phyloP scores from a whole-genome alignment of 2,113 vertebrate genomes.

The Boulengerochromis microlepis region DNA sequence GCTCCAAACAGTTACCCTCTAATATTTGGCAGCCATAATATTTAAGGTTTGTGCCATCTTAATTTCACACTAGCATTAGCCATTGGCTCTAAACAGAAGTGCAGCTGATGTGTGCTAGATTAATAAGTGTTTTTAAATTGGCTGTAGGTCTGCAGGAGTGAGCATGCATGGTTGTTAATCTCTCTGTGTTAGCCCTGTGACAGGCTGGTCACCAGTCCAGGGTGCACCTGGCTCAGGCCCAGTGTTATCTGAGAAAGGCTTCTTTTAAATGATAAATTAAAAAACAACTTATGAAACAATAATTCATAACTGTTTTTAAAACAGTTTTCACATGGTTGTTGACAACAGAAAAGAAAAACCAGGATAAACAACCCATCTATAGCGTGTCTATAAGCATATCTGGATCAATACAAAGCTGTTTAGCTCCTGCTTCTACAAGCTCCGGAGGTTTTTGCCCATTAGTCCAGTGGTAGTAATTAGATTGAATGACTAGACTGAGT shows the following conservation, averaged over 20 bases:
- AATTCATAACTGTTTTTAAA: neutral
- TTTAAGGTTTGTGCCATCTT: neutral
- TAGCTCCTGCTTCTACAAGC: neutral
- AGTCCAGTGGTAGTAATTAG: neutral
- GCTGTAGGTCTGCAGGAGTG: neutral
- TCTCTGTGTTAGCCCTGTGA: neutral
- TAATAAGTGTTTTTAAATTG: neutral
- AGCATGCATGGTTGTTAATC: neutral
- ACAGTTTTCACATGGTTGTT: neutral
- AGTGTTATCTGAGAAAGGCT: neutral
- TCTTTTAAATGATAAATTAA: neutral
- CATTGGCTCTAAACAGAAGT: neutral
- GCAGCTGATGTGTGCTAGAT: neutral
- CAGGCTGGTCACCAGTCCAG: neutral
- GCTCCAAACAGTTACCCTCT: neutral
- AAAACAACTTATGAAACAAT: neutral
- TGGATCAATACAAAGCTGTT: neutral
- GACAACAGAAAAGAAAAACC: neutral
- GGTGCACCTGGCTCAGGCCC: neutral
- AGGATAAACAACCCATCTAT: neutral
- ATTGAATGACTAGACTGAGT: neutral
- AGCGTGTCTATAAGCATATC: neutral
- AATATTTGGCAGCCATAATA: neutral
- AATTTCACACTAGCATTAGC: neutral
- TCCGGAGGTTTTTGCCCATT: rapidly evolving